A percentile compares a stretch with the other conserved stretches of the same genome.
Conservation (phyloP, 2,888 invertebrate genomes). For the Portevinia maculata region DNA sequence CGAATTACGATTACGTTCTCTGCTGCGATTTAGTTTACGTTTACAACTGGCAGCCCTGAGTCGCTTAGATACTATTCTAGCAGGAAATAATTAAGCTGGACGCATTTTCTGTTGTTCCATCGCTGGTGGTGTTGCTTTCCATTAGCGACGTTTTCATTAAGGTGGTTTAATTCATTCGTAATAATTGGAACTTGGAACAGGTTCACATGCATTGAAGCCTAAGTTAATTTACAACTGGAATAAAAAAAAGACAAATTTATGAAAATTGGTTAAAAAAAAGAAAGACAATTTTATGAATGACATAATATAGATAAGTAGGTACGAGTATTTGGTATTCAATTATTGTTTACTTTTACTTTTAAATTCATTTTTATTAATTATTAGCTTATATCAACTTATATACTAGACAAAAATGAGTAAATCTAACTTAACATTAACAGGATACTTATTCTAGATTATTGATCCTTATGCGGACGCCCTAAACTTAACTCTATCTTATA, state of each 20-base stretch:
- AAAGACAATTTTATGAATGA: background rate
- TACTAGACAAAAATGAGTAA: no score
- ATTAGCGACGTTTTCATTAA: slow-evolving; percentile 3
- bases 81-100: slow-evolving; percentile 39
- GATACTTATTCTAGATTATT: no score
- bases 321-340: no score
- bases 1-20: slow-evolving; percentile 8
- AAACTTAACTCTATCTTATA: no score
- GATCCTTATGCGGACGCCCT: no score
- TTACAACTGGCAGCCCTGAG: slow-evolving; percentile 27
- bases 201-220: background rate
- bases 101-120: slow-evolving; percentile 17
- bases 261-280: background rate
- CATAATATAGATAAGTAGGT: no score
- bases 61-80: slow-evolving; percentile 8
- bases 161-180: background rate
- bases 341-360: no score
- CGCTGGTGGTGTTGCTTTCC: background rate
- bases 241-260: background rate
- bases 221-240: background rate
- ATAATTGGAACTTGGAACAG: background rate
- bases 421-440: no score
- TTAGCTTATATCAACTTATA: no score
- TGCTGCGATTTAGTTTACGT: slow-evolving; percentile 11
- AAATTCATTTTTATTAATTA: no score